These are phyloP conservation scores for Protodeltote pygarga DNA, from an alignment of 2,888 invertebrate genomes.

Conservation along the genomic window DNA sequence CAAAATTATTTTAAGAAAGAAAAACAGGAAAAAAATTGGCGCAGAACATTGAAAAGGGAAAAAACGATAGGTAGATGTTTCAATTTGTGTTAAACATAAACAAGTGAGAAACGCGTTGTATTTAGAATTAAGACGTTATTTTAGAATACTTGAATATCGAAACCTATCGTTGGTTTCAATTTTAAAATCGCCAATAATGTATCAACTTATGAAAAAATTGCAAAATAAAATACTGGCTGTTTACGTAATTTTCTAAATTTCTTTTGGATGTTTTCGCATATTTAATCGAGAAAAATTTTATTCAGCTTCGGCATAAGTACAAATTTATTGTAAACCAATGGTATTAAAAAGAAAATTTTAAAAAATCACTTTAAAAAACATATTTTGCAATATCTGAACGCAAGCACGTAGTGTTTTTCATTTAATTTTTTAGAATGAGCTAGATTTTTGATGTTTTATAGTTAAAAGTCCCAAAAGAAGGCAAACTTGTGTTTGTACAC, in stretches of 20 bases:
- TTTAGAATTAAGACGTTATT: slow-evolving; percentile 29
- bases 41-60: neutral
- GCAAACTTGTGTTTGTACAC: slow-evolving; percentile 74
- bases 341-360: no score
- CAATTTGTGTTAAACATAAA: slow-evolving; percentile 5
- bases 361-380: neutral
- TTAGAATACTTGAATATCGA: slow-evolving; percentile 9
- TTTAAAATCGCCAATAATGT: neutral
- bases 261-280: no score
- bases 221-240: no score
- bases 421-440: slow-evolving; percentile 74
- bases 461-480: slow-evolving; percentile 63
- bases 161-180: neutral
- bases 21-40: neutral
- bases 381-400: slow-evolving; percentile 40
- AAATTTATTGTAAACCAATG: no score
- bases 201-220: no score
- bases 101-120: slow-evolving; percentile 30
- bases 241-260: no score
- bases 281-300: no score
- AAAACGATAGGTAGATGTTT: slow-evolving; percentile 5
- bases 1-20: slow-evolving; percentile 11
- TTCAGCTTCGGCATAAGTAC: no score
- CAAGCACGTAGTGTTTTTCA: slow-evolving; percentile 45
- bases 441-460: slow-evolving; percentile 82